Conservation (phyloP, 2,888 invertebrate genomes). For the Petrophora chlorosata region DNA sequence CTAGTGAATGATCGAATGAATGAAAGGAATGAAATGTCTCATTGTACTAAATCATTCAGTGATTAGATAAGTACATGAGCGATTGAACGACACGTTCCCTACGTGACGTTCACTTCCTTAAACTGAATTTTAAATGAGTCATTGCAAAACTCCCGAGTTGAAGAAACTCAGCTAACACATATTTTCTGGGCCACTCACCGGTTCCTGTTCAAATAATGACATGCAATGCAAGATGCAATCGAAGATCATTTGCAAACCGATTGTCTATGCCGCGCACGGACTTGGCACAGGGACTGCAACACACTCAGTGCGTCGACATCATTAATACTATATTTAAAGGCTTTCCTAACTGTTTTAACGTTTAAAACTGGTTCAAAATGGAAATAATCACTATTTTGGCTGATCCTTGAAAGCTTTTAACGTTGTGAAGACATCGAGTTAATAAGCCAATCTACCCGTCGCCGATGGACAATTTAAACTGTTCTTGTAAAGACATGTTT, state of each 20-base stretch:
- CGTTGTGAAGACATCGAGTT: too few species aligned
- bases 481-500: too few species aligned
- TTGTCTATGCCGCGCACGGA: slow-evolving; percentile 42
- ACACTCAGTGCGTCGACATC: slow-evolving; percentile 31
- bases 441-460: too few species aligned
- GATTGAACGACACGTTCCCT: too few species aligned
- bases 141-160: neutral
- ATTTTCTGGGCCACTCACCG: neutral
- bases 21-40: neutral
- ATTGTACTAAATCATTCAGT: neutral
- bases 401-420: neutral
- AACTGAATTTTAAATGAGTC: neutral
- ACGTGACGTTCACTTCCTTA: neutral
- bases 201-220: slow-evolving; percentile 5
- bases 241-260: slow-evolving; percentile 19
- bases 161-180: neutral
- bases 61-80: neutral
- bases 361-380: slow-evolving; percentile 2
- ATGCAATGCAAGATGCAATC: slow-evolving; percentile 15
- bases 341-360: slow-evolving; percentile 15
- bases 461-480: too few species aligned
- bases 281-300: slow-evolving; percentile 29
- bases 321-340: slow-evolving; percentile 18
- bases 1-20: too few species aligned
- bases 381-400: slow-evolving; percentile 1